A percentile compares a stretch with the other conserved stretches of the same genome.
Evolutionary conservation across 2,797 vertebrate species (phyloP).

Genomic region (Petrocephalus sullivani): DNA sequence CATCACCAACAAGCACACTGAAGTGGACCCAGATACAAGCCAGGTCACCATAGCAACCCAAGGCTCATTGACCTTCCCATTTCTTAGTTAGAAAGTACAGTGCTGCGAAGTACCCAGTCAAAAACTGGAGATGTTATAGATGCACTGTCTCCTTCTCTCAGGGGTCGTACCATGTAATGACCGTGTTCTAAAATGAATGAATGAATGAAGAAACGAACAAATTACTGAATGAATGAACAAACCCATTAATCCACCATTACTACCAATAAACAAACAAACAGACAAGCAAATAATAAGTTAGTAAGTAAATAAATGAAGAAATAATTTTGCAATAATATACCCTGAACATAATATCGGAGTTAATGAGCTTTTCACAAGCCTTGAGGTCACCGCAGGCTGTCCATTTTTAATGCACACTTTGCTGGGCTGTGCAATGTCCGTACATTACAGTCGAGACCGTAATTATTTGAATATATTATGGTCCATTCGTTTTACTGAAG

Average conservation of each 20-base stretch:
- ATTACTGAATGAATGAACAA: background rate
- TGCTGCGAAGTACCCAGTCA: background rate
- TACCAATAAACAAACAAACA: background rate
- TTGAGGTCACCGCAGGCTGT: background rate
- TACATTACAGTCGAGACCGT: background rate
- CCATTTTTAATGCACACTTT: background rate
- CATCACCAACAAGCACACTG: background rate
- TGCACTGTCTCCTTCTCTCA: background rate
- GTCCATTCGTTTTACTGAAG: background rate
- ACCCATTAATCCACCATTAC: background rate
- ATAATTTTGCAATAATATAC: background rate
- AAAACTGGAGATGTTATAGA: background rate
- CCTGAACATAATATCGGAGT: background rate
- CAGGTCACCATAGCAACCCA: slow-evolving; percentile 4
- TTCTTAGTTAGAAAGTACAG: background rate
- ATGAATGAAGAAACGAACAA: background rate
- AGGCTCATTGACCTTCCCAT: background rate
- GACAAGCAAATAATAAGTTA: background rate
- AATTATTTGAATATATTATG: slow-evolving; percentile 2
- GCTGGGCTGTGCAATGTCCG: background rate
- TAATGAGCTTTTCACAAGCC: background rate
- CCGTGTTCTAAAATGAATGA: background rate
- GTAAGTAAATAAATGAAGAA: background rate
- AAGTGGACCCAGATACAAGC: background rate
- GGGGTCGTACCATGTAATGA: background rate